Base-by-base conservation (phyloP, 2,888 invertebrate genomes). In the Acheta domesticus region DNA sequence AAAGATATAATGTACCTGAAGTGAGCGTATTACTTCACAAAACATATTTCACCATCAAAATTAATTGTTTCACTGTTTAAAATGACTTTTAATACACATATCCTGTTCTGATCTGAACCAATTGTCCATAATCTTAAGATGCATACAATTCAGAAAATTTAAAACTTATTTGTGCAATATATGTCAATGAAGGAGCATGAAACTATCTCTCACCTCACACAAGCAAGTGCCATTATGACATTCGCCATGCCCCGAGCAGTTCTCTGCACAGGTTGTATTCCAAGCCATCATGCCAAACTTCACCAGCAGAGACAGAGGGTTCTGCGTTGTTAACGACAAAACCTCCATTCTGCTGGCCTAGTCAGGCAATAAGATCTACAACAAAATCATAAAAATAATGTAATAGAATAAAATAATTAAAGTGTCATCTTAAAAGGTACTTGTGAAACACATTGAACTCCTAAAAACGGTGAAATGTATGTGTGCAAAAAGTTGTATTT, bases 191-290 rank as follows among this genome's bases (percentile, higher is more conserved):
- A 36, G 23, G 23, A 23, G 36, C 36, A 36, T 36, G 5, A 36
- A 36, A 8, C 36, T 4, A 62, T 62, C 62, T 4, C 62, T 16
- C 14, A 96, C 96, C 90, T 96, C 96, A 87, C 96, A 96, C 83
- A 96, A 90, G 86, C 96, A 96, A 79, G 95, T 96, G 83, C 96
- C 96, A 87, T 96, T 95, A 86, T 94, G 91, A 87, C 96, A 96
- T 88, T 96, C 96, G 23, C 96, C 96, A 82, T 94, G 93, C 82
- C 96, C 96, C 85, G 94, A 96, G 88, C 96, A 96, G 87, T 92
- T 94, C 84, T 91, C 91, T 80, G 89, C 90, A 86, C 94, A 94
- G 84, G 85, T 85, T 76, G 83, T 84, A 80, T 83, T 82, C 83
- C 82, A 83, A n/a, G 78, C 82, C 82, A 83, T 83, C 50, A 83